Percentiles rank a stretch among this genome's conserved stretches.
phyloP scores from a whole-genome alignment of 2,797 vertebrate species.

The Girardinus metallicus region DNA sequence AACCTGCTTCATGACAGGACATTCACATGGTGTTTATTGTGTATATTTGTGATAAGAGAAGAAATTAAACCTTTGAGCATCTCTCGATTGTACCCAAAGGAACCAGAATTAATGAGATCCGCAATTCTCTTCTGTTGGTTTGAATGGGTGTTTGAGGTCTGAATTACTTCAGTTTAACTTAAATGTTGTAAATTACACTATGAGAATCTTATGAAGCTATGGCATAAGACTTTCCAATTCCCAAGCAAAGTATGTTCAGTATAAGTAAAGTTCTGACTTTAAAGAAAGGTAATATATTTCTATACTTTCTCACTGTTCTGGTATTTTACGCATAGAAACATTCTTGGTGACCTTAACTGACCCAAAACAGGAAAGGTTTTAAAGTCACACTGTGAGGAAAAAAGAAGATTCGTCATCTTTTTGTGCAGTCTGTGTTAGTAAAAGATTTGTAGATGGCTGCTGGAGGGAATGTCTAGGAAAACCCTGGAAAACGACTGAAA shows the following conservation, averaged over 20 bases:
- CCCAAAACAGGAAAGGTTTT: background rate
- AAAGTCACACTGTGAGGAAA: background rate
- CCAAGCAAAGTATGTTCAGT: background rate
- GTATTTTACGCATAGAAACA: background rate
- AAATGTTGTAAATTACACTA: background rate
- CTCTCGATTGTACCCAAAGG: background rate
- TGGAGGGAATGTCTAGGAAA: conserved; percentile 70
- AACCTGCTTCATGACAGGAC: background rate
- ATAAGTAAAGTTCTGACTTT: background rate
- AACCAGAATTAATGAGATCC: background rate
- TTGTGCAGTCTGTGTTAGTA: background rate
- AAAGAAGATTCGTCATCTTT: conserved; percentile 2
- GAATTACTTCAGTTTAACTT: background rate
- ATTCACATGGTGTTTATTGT: background rate
- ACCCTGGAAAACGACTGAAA: conserved; percentile 42
- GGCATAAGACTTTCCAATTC: background rate
- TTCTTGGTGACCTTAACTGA: background rate
- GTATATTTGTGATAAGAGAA: background rate
- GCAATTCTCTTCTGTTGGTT: background rate
- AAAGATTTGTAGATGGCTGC: conserved; percentile 29
- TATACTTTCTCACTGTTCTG: background rate
- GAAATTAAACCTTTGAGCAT: background rate
- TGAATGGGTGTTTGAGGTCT: background rate
- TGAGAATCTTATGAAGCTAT: background rate
- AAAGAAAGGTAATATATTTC: background rate